Conservation (phyloP, 1,140 invertebrate genomes). For the Stratiolaelaps scimitus region DNA sequence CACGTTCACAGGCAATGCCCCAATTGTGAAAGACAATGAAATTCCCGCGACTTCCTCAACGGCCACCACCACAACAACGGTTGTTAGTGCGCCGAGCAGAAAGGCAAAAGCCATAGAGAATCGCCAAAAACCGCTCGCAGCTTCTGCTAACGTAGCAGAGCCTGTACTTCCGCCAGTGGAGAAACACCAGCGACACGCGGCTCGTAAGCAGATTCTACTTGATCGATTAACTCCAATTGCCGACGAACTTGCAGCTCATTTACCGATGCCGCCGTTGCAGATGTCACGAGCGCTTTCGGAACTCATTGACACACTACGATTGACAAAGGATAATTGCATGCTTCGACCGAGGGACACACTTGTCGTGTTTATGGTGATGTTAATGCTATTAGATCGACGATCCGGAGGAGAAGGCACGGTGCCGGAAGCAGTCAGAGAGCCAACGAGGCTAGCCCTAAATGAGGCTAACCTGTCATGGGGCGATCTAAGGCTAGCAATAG, state of each 20-base stretch:
- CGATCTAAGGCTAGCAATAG: background rate
- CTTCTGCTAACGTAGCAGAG: background rate
- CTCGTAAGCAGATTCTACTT: slow-evolving; percentile 3
- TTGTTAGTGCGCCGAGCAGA: background rate
- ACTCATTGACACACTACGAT: background rate
- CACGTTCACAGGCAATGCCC: background rate
- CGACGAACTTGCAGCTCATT: background rate
- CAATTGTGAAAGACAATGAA: background rate
- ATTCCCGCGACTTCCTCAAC: background rate
- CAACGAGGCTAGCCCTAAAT: background rate
- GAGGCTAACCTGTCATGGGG: background rate
- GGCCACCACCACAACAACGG: background rate
- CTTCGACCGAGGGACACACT: background rate
- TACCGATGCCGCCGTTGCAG: background rate
- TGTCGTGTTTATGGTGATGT: background rate
- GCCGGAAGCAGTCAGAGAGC: background rate
- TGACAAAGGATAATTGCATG: slow-evolving; percentile 18
- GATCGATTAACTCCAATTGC: background rate
- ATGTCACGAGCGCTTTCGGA: background rate
- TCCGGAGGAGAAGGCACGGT: slow-evolving; percentile 6
- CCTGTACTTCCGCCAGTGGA: slow-evolving; percentile 9
- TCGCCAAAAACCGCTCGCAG: too few relatives aligned
- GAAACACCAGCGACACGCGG: background rate
- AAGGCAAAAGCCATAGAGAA: background rate
- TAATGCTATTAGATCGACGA: background rate